Conservation (phyloP, 2,888 invertebrate species). For the Amiota mariae region DNA sequence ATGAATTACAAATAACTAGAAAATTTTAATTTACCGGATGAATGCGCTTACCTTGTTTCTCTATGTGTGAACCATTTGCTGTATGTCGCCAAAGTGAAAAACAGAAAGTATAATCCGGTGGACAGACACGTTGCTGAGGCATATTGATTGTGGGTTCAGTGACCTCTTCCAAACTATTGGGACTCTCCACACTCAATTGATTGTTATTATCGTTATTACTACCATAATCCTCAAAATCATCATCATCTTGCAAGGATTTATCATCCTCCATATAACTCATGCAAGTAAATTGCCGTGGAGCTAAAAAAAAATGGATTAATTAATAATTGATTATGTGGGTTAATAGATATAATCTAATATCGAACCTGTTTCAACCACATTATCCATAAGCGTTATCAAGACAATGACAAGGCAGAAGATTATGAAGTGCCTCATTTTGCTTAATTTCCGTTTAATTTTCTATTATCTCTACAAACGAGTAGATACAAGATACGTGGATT, state of each 20-base stretch:
- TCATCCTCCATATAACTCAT: slow-evolving; percentile 69
- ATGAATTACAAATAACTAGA: neutral
- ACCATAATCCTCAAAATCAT: slow-evolving; percentile 61
- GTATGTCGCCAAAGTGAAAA: slow-evolving; percentile 66
- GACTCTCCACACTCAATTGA: slow-evolving; percentile 31
- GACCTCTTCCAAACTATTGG: slow-evolving; percentile 41
- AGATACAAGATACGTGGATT: neutral
- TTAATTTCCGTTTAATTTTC: slow-evolving; percentile 1
- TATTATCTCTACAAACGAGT: neutral
- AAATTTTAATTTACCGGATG: neutral
- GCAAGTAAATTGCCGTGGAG: slow-evolving; percentile 61
- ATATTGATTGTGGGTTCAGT: slow-evolving; percentile 33
- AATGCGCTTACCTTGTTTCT: slow-evolving; percentile 61
- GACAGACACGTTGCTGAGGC: slow-evolving; percentile 53
- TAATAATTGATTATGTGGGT: slow-evolving; percentile 8
- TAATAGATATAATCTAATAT: slow-evolving; percentile 20
- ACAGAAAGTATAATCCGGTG: slow-evolving; percentile 66
- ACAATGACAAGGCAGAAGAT: slow-evolving; percentile 26
- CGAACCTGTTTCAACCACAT: neutral
- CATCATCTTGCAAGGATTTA: slow-evolving; percentile 59
- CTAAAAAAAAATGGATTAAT: neutral
- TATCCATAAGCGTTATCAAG: slow-evolving; percentile 37
- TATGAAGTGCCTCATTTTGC: slow-evolving; percentile 34
- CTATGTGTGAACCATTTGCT: slow-evolving; percentile 58
- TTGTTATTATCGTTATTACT: slow-evolving; percentile 51